A percentile compares a stretch with the other conserved stretches of the same genome.
phyloP scores from a whole-genome alignment of 2,888 invertebrate species.

The Fabriciana adippe region DNA sequence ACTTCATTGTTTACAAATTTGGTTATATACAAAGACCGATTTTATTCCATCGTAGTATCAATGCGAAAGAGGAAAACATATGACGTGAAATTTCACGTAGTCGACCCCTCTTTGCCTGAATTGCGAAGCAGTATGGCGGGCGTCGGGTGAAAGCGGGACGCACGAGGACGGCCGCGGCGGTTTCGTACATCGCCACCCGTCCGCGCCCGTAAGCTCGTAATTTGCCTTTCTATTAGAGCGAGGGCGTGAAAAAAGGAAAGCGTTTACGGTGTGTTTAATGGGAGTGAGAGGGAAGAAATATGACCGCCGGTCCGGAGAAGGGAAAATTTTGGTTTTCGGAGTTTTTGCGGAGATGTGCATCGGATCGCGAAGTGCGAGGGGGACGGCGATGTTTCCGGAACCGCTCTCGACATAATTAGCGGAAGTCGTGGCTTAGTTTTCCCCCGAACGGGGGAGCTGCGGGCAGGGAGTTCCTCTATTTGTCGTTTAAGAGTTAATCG shows the following conservation, averaged over 20 bases:
- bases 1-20: too few species aligned
- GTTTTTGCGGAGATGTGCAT: constrained; percentile 81
- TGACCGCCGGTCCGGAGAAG: constrained; percentile 77
- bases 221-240: constrained; percentile 83
- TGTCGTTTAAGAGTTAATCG: constrained; percentile 83
- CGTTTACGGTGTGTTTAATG: constrained; percentile 82
- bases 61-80: constrained; percentile 63
- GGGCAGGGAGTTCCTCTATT: constrained; percentile 79
- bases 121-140: constrained; percentile 60
- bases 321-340: constrained; percentile 82
- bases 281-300: constrained; percentile 82
- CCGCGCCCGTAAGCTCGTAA: constrained; percentile 83
- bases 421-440: constrained; percentile 81
- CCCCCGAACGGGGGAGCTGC: constrained; percentile 69
- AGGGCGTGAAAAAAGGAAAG: constrained; percentile 83
- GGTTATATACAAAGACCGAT: neutral
- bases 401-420: constrained; percentile 78
- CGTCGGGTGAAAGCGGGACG: constrained; percentile 65
- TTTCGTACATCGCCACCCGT: constrained; percentile 82
- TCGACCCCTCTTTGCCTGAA: constrained; percentile 72
- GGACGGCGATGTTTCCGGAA: constrained; percentile 69
- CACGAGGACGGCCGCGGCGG: constrained; percentile 66
- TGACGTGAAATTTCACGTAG: constrained; percentile 77
- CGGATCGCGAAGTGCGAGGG: constrained; percentile 70
- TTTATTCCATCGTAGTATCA: constrained; percentile 37